Conservation (phyloP, 2,888 invertebrate genomes). For the Busseola fusca region DNA sequence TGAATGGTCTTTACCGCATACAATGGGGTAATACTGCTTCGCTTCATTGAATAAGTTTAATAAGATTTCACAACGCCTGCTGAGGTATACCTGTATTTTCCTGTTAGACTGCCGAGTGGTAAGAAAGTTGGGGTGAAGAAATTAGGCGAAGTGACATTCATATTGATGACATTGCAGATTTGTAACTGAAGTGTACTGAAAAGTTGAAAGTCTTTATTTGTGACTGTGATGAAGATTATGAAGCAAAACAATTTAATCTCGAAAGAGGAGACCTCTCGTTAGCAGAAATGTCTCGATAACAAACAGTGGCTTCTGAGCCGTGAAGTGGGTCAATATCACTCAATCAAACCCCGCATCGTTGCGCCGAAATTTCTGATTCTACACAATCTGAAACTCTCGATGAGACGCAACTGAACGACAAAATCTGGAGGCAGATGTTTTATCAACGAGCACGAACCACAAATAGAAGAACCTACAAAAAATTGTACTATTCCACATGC, state of each 20-base stretch:
- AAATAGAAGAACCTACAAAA: conserved; percentile 36
- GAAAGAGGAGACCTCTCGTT: neutral
- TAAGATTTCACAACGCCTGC: conserved; percentile 56
- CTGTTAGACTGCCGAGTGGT: conserved; percentile 29
- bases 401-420: conserved; percentile 4
- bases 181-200: neutral
- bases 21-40: conserved; percentile 62
- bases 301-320: neutral
- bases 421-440: conserved; percentile 12
- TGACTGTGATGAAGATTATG: neutral
- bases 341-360: conserved; percentile 15
- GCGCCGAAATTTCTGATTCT: neutral
- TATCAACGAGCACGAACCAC: neutral
- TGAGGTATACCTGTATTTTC: conserved; percentile 50
- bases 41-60: conserved; percentile 63
- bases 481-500: conserved; percentile 16
- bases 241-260: neutral
- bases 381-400: neutral
- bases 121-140: conserved; percentile 31
- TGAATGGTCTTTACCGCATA: conserved; percentile 61
- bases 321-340: conserved; percentile 26
- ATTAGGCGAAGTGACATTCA: conserved; percentile 44
- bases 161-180: conserved; percentile 28
- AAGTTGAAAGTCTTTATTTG: neutral
- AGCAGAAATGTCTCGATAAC: conserved; percentile 18